phyloP scores from a whole-genome alignment of 2,888 invertebrate species.

The Orthosia cruda region DNA sequence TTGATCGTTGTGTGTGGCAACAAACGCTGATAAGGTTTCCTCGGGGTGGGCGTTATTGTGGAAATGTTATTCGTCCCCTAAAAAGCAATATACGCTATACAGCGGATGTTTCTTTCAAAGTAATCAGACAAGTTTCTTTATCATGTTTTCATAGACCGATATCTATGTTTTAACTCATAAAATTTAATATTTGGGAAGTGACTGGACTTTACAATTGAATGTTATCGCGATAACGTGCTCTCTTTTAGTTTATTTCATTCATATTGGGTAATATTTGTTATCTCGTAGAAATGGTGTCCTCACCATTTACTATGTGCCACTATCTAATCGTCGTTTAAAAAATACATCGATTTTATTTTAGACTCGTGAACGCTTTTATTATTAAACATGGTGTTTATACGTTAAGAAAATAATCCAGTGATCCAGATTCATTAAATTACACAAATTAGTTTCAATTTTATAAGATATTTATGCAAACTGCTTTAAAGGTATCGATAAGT shows the following conservation, averaged over 20 bases:
- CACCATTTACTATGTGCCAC: constrained; percentile 1
- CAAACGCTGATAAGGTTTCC: constrained; percentile 11
- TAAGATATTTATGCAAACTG: constrained; percentile 43
- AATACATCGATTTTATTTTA: constrained; percentile 7
- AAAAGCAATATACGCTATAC: background rate
- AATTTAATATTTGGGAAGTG: constrained; percentile 2
- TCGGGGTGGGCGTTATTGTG: constrained; percentile 7
- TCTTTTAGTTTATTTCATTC: background rate
- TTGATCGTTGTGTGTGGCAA: constrained; percentile 14
- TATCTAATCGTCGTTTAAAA: constrained; percentile 2
- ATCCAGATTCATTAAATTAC: constrained; percentile 61
- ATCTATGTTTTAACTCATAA: background rate
- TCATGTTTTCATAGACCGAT: background rate
- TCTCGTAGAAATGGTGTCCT: constrained; percentile 1
- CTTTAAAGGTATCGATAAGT: constrained; percentile 30
- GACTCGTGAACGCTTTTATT: constrained; percentile 24
- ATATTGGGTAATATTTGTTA: constrained; percentile 15
- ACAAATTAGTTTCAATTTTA: constrained; percentile 42
- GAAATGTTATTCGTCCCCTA: background rate
- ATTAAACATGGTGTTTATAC: constrained; percentile 26
- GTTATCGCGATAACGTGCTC: background rate
- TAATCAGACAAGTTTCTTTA: background rate
- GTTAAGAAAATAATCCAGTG: constrained; percentile 25
- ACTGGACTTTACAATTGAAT: background rate
- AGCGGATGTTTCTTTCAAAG: background rate